Percentiles rank a stretch among this genome's conserved stretches.
These are phyloP conservation scores for Trichogramma pretiosum DNA, from an alignment of 1,140 invertebrate species.

Conservation along the genomic window DNA sequence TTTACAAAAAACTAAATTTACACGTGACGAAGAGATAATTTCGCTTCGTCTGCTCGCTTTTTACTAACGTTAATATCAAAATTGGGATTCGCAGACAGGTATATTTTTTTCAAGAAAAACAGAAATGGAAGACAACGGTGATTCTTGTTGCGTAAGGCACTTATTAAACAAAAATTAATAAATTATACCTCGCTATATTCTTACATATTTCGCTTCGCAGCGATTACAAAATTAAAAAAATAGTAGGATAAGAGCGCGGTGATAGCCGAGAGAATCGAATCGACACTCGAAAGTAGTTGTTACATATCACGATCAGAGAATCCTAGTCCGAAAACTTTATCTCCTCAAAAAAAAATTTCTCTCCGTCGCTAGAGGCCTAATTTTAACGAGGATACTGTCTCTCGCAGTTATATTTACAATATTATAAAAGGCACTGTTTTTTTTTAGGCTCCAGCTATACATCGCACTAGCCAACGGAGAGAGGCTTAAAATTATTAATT, in stretches of 20 bases:
- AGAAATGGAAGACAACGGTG: constrained; percentile 45
- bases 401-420: constrained; percentile 27
- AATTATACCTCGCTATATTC: neutral
- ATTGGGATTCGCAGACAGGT: neutral
- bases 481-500: too few species aligned
- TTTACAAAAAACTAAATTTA: too few species aligned
- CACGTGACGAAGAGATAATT: too few species aligned
- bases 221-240: neutral
- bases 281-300: constrained; percentile 4
- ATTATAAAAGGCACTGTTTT: too few species aligned
- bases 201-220: neutral
- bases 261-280: too few species aligned
- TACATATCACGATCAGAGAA: constrained; percentile 17
- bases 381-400: constrained; percentile 3
- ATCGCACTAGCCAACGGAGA: constrained; percentile 36
- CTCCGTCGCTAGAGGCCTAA: too few species aligned
- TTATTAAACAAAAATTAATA: constrained; percentile 33
- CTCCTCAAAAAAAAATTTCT: constrained; percentile 2
- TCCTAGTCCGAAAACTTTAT: constrained; percentile 7
- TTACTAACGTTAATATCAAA: too few species aligned
- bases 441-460: constrained; percentile 36
- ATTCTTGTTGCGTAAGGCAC: constrained; percentile 48
- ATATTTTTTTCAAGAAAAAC: constrained; percentile 29
- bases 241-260: too few species aligned
- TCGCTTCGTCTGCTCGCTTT: too few species aligned